Base-by-base conservation (phyloP, 2,113 vertebrate genomes). In the Nyctibius bracteatus region DNA sequence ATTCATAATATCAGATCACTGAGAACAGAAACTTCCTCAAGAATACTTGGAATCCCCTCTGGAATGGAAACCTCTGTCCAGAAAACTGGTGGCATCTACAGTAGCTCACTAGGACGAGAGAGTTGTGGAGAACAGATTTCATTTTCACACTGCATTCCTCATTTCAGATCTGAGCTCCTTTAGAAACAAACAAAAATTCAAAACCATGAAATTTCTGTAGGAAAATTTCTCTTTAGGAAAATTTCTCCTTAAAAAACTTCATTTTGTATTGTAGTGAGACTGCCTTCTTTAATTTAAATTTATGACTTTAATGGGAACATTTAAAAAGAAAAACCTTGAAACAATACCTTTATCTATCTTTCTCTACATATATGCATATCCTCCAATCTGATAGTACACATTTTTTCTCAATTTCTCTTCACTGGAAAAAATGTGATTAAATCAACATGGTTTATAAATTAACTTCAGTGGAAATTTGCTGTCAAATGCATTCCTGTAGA, bases 381-480 rank as follows among this genome's bases (percentile, higher is more conserved):
- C 9, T 72, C 23, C 31, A 41, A 57, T 81, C 25, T 77, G 27
- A 77, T 14, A 23, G 9, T 52, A 24, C 0, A 0, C 0, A 1
- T 9, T 75, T 84, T 67, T 73, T 67, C 30, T 57, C 39, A 33
- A 2, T 58, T 72, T 82, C 16, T 68, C 88, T 86, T 20, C 44
- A 63, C 10, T 46, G 17, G 24, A 71, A 93, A 85, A 88, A 51
- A 75, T 22, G 20, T 46, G 37, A 41, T 84, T 1, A 67, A 91
- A 63, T 75, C 33, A 55, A 63, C 43, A 70, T 0, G 5, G 13
- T 84, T 84, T 49, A 67, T 68, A 54, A 41, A 52, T 85, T 62
- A 67, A 81, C 24, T 84, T 74, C 73, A 71, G 46, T 3, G 5
- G 30, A 81, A 88, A 74, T 43, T 74, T 87, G 4, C 51, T 74